A percentile compares a stretch with the other conserved stretches of the same genome.
Evolutionary conservation across 2,888 invertebrate genomes (phyloP).

Genomic region (Amphipyra berbera): DNA sequence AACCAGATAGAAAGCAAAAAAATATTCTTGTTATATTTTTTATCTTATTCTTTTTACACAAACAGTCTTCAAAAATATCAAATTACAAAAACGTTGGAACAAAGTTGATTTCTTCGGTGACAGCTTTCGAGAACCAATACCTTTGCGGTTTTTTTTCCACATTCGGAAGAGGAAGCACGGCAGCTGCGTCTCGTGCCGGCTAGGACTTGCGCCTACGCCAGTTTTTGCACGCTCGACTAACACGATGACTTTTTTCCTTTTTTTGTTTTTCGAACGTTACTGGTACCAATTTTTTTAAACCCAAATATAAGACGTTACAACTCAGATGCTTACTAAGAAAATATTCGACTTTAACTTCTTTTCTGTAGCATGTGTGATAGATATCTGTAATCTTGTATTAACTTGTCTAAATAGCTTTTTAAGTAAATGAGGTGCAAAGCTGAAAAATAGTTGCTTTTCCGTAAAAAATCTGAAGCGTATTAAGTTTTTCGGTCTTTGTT

Average conservation of each 20-base stretch:
- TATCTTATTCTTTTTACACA: conserved; percentile 33
- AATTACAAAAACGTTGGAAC: conserved; percentile 52
- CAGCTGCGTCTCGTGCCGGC: conserved; percentile 87
- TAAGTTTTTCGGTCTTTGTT: too few relatives aligned
- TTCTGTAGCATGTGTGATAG: conserved; percentile 32
- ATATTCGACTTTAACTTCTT: conserved; percentile 38
- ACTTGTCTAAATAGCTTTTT: not conserved
- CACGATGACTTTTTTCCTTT: conserved; percentile 69
- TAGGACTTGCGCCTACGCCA: conserved; percentile 71
- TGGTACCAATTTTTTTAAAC: conserved; percentile 57
- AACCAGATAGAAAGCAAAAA: conserved; percentile 1
- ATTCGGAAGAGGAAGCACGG: conserved; percentile 87
- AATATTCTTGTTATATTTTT: conserved; percentile 19
- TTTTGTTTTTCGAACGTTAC: conserved; percentile 74
- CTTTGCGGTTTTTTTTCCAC: conserved; percentile 67
- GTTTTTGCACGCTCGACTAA: conserved; percentile 83
- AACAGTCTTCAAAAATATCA: conserved; percentile 45
- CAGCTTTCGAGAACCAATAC: conserved; percentile 79
- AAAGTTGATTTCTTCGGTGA: conserved; percentile 76
- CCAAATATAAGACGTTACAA: conserved; percentile 57
- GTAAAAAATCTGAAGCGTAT: too few relatives aligned
- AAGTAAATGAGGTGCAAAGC: not conserved
- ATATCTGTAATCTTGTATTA: conserved; percentile 14
- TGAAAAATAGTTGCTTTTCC: too few relatives aligned
- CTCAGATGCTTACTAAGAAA: conserved; percentile 57